Percentiles rank a stretch among this genome's conserved stretches.
Evolutionary conservation across 2,797 vertebrate genomes (phyloP).

Genomic region (Anomalospiza imberbis): DNA sequence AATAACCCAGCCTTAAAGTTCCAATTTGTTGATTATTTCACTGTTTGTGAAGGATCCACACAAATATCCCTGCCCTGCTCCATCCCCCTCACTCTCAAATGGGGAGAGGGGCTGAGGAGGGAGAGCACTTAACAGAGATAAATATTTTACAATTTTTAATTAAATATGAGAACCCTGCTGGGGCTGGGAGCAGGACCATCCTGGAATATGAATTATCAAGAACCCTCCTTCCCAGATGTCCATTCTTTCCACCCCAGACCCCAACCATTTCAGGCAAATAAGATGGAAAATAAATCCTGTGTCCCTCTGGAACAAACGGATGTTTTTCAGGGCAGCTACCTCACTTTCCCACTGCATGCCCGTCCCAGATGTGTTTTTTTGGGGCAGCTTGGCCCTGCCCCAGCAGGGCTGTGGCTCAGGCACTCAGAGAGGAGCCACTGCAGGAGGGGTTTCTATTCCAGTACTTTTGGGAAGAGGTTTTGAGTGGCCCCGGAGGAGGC

Average conservation of each 20-base stretch:
- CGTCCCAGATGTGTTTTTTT: background rate
- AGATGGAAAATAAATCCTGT: background rate
- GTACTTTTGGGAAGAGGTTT: background rate
- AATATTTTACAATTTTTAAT: slow-evolving; percentile 48
- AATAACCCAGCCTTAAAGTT: background rate
- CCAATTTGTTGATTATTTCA: background rate
- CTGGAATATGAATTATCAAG: background rate
- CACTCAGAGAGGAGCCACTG: background rate
- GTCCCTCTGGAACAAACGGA: background rate
- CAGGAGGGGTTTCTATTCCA: background rate
- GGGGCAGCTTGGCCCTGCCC: background rate
- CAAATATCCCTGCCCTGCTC: background rate
- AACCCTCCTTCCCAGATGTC: background rate
- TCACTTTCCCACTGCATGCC: background rate
- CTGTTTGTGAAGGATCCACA: background rate
- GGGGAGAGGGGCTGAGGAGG: background rate
- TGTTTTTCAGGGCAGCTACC: background rate
- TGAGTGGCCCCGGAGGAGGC: background rate
- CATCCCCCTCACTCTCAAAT: rapidly evolving
- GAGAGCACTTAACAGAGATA: background rate
- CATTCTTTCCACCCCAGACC: background rate
- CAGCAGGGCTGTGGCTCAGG: background rate
- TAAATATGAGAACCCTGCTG: slow-evolving; percentile 13
- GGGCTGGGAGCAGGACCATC: background rate
- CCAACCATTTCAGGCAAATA: background rate